A percentile compares a stretch with the other conserved stretches of the same genome.
Conservation (phyloP, 1,140 invertebrate species). For the Tribolium castaneum region DNA sequence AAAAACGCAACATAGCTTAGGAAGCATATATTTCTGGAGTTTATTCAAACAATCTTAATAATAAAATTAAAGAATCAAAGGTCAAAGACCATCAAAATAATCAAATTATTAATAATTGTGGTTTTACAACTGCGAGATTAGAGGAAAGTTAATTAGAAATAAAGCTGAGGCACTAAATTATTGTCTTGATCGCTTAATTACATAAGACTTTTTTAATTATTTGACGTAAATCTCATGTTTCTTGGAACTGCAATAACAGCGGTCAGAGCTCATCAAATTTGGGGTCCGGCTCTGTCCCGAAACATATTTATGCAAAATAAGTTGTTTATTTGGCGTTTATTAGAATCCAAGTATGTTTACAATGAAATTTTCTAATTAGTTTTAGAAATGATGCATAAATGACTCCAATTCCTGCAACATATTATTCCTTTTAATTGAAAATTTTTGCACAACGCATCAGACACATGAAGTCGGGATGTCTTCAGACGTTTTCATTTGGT, state of each 20-base stretch:
- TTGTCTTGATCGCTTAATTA: no score
- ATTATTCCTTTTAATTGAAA: neutral
- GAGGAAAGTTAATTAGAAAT: no score
- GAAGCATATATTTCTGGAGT: no score
- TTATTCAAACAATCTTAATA: no score
- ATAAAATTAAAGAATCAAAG: no score
- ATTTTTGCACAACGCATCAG: neutral
- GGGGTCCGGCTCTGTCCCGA: neutral
- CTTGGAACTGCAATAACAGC: neutral
- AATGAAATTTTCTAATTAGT: conserved; percentile 12
- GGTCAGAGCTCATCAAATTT: neutral
- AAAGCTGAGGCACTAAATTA: no score
- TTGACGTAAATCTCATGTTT: neutral
- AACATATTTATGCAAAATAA: conserved; percentile 1
- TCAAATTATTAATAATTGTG: no score
- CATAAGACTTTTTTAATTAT: no score
- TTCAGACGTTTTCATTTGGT: neutral
- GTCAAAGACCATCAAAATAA: no score
- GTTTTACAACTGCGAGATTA: no score
- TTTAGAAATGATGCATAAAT: neutral
- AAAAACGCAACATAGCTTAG: no score
- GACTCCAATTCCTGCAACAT: neutral
- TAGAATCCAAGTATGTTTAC: conserved; percentile 3
- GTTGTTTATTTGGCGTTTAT: conserved; percentile 17
- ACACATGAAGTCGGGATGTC: neutral